Percentiles rank a stretch among this genome's conserved stretches.
Evolutionary conservation across 2,797 vertebrate species (phyloP).

Genomic region (Meda fulgida): DNA sequence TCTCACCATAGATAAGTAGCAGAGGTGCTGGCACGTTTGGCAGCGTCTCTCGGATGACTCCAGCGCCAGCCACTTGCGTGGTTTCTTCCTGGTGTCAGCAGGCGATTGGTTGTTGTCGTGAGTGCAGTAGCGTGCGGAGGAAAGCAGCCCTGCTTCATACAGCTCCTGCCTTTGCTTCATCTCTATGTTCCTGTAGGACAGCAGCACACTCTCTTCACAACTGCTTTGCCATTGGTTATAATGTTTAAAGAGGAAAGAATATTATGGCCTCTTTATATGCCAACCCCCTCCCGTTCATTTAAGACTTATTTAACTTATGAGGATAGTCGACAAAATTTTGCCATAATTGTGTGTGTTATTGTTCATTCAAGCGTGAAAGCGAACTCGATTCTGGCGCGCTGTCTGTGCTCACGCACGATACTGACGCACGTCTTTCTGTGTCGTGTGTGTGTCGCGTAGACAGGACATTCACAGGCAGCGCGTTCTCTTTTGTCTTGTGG

Average conservation of each 20-base stretch:
- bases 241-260: not conserved
- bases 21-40: conserved; percentile 97
- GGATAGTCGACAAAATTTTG: no score
- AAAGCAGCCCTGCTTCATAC: conserved; percentile 91
- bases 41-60: conserved; percentile 97
- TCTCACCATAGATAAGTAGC: conserved; percentile 98
- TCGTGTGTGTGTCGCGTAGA: no score
- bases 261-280: not conserved
- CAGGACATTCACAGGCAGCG: no score
- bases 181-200: conserved; percentile 90
- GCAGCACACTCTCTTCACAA: not conserved
- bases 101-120: conserved; percentile 82
- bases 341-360: no score
- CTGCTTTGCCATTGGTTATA: no score
- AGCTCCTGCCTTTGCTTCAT: conserved; percentile 94
- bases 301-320: no score
- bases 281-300: no score
- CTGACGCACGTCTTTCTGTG: no score
- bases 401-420: no score
- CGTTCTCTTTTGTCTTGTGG: no score
- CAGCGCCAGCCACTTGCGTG: conserved; percentile 94
- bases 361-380: no score
- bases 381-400: no score
- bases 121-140: conserved; percentile 93
- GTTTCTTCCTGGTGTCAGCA: conserved; percentile 91